These are phyloP conservation scores for Limanda limanda DNA, from an alignment of 2,113 vertebrate species.

Conservation along the genomic window DNA sequence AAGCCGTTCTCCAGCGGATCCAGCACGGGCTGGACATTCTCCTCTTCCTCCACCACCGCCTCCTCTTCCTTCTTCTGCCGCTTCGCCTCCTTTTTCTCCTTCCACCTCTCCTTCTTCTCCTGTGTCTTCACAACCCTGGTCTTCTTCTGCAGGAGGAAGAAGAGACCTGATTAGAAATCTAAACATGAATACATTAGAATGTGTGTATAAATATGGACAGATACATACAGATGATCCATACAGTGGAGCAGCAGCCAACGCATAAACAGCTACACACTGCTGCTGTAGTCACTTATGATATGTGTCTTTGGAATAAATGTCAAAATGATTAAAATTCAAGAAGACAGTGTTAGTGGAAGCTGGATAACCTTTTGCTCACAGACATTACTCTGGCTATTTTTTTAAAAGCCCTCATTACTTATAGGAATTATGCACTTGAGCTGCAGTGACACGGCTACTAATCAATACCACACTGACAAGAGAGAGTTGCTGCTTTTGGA, in stretches of 20 bases:
- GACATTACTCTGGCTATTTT: not conserved
- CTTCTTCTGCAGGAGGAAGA: constrained; percentile 82
- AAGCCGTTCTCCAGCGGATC: constrained; percentile 91
- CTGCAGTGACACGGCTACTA: constrained; percentile 19
- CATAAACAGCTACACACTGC: not conserved
- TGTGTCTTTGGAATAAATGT: not conserved
- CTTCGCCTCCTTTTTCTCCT: constrained; percentile 86
- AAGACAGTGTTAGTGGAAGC: not conserved
- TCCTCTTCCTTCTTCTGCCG: constrained; percentile 85
- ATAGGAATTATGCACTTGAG: not conserved
- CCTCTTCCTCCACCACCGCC: constrained; percentile 86
- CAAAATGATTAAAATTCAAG: not conserved
- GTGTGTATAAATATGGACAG: not conserved
- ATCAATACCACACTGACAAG: constrained; percentile 33
- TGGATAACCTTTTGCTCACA: not conserved
- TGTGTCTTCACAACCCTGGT: constrained; percentile 89
- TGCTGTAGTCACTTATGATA: not conserved
- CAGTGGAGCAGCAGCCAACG: not conserved
- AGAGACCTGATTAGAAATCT: not conserved
- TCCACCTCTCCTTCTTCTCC: constrained; percentile 87
- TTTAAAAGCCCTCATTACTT: not conserved
- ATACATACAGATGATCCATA: not conserved
- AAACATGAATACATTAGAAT: not conserved
- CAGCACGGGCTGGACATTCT: constrained; percentile 83
- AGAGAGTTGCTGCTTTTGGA: constrained; percentile 35